These are phyloP conservation scores for Dromaius novaehollandiae DNA, from an alignment of 2,113 vertebrate genomes.

Conservation along the genomic window DNA sequence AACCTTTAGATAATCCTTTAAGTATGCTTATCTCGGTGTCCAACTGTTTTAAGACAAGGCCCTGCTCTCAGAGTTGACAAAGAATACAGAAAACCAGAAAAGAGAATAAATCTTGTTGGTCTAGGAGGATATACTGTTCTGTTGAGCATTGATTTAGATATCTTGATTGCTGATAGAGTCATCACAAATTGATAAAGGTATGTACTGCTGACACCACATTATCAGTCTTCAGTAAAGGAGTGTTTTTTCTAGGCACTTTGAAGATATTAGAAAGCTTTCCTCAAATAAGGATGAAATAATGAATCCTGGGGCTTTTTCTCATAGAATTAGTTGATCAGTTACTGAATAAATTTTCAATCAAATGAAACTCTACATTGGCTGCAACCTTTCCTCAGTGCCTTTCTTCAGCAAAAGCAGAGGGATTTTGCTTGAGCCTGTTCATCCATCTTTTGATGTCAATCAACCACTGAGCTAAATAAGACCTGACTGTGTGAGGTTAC, in stretches of 20 bases:
- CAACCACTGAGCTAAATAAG: neutral
- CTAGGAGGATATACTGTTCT: neutral
- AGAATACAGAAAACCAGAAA: neutral
- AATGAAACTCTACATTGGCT: neutral
- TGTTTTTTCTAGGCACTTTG: neutral
- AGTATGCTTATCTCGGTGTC: neutral
- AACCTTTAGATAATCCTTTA: neutral
- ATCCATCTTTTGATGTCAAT: neutral
- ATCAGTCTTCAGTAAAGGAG: neutral
- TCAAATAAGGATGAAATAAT: neutral
- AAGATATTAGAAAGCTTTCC: neutral
- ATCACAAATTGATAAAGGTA: neutral
- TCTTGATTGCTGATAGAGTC: neutral
- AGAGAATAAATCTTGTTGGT: neutral
- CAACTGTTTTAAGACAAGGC: neutral
- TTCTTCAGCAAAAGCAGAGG: neutral
- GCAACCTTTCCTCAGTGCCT: neutral
- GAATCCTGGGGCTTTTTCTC: neutral
- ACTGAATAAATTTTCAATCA: neutral
- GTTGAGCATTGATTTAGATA: neutral
- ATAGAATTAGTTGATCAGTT: neutral
- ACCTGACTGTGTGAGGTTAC: neutral
- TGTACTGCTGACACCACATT: neutral
- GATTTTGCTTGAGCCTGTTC: neutral
- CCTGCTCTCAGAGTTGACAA: neutral